These are phyloP conservation scores for Mya arenaria DNA, from an alignment of 1,140 invertebrate species.

Conservation along the genomic window DNA sequence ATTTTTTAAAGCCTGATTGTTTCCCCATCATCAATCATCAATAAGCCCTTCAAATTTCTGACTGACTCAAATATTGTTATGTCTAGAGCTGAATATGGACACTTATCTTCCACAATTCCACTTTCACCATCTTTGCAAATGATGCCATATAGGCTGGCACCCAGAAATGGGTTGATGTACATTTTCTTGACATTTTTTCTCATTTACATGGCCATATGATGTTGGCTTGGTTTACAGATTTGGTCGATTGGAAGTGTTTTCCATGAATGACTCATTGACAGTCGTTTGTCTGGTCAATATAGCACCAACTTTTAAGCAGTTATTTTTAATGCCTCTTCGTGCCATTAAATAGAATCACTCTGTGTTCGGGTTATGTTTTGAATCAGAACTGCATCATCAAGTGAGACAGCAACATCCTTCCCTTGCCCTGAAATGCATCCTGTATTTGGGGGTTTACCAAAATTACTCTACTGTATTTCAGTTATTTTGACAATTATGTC, in stretches of 20 bases:
- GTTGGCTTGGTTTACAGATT: background rate
- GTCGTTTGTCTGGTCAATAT: no score
- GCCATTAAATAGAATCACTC: background rate
- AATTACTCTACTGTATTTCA: no score
- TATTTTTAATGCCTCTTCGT: no score
- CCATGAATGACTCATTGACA: no score
- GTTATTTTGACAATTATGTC: no score
- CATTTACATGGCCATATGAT: background rate
- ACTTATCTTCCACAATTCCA: conserved; percentile 37
- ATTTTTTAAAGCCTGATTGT: background rate
- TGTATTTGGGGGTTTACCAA: no score
- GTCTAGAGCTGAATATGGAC: conserved; percentile 11
- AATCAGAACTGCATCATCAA: background rate
- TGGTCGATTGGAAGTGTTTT: background rate
- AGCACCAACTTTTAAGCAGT: no score
- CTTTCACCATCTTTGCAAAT: conserved; percentile 34
- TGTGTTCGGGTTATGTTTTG: conserved; percentile 7
- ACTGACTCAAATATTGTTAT: no score
- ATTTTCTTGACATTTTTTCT: conserved; percentile 5
- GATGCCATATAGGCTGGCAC: conserved; percentile 51
- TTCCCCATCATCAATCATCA: no score
- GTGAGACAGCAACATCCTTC: no score
- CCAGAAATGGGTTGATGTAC: conserved; percentile 38
- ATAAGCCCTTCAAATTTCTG: no score
- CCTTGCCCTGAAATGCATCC: no score